Conservation (phyloP, 2,888 invertebrate genomes). For the Hyposoter dolosus region DNA sequence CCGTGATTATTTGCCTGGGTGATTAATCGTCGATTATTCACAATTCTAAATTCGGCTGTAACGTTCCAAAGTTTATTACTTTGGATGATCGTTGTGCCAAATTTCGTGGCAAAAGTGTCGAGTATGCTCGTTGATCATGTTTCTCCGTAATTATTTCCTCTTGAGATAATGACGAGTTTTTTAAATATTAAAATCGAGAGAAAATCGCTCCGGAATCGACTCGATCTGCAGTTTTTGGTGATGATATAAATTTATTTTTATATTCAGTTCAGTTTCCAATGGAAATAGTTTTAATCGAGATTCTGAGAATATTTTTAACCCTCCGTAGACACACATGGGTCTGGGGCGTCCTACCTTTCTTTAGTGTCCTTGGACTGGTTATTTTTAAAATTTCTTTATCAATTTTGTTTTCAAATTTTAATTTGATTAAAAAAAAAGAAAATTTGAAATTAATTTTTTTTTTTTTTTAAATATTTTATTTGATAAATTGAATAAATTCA, state of each 20-base stretch:
- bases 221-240: background rate
- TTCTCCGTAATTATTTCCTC: background rate
- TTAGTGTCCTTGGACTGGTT: too few species aligned
- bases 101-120: background rate
- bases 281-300: background rate
- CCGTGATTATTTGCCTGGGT: background rate
- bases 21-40: background rate
- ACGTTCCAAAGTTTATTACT: background rate
- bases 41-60: background rate
- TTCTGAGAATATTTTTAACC: background rate
- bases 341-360: too few species aligned
- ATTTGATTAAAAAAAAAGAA: too few species aligned
- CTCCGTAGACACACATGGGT: too few species aligned
- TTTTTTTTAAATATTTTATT: too few species aligned
- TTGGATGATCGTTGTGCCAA: background rate
- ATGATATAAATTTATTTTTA: background rate
- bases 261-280: background rate
- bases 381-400: too few species aligned
- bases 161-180: background rate
- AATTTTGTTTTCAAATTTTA: too few species aligned
- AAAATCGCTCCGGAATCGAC: slow-evolving; percentile 3
- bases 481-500: too few species aligned
- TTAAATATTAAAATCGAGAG: background rate
- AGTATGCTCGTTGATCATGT: background rate
- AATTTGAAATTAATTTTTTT: too few species aligned